phyloP scores from a whole-genome alignment of 2,888 invertebrate genomes.

The Mycalesis mineus region DNA sequence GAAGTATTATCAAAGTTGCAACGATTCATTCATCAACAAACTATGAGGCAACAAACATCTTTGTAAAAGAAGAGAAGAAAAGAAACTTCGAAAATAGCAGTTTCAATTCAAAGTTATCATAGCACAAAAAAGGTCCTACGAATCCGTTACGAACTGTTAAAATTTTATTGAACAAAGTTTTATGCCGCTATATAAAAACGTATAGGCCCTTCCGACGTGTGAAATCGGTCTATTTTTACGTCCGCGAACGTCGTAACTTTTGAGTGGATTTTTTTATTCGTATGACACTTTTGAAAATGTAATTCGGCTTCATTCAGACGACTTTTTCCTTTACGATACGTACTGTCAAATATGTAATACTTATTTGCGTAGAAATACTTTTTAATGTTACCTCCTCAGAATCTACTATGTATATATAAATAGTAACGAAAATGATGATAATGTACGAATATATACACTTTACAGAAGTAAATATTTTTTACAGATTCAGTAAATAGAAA shows the following conservation, averaged over 20 bases:
- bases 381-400: no score
- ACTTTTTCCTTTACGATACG: constrained; percentile 1
- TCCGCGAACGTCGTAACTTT: constrained; percentile 57
- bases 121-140: constrained; percentile 38
- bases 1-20: no score
- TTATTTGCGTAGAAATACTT: neutral
- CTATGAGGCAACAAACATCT: no score
- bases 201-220: constrained; percentile 62
- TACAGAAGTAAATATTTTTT: no score
- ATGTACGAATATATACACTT: no score
- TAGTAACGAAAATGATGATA: no score
- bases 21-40: neutral
- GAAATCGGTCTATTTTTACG: constrained; percentile 71
- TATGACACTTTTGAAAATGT: constrained; percentile 57
- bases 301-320: constrained; percentile 32
- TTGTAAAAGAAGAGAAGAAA: neutral
- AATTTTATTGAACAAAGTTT: constrained; percentile 67
- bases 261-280: constrained; percentile 65
- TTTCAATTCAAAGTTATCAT: constrained; percentile 13
- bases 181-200: constrained; percentile 61
- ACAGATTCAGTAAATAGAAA: no score
- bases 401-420: no score
- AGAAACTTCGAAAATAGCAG: neutral
- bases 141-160: constrained; percentile 54
- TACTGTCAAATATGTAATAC: constrained; percentile 10